Evolutionary conservation across 2,113 vertebrate species (phyloP), one percentile per base, ranked within the genome.

Genomic region (Laterallus jamaicensis): DNA sequence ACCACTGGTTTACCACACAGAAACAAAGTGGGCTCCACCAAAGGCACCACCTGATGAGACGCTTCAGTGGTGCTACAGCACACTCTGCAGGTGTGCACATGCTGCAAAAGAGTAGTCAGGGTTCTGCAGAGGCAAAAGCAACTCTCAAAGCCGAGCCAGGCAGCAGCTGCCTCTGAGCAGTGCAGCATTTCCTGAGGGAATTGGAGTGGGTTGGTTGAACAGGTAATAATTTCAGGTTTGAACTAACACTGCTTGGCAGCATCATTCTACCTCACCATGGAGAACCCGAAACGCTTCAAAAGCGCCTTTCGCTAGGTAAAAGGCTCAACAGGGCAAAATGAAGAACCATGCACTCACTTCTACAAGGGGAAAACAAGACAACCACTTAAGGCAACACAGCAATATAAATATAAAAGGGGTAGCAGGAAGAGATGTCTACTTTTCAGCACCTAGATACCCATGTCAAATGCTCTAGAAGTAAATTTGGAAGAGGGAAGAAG

Each of bases 401-500:
- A 59, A 84, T 0, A 82, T n/a, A 62, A 75, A 44, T 49, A n/a
- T 63, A 7, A 82, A 91, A 84, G 25, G 44, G 31, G 15, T 28
- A 92, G 52, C 37, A 90, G 37, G 26, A 88, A 94, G 13, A 88
- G 32, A 49, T 8, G 71, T 81, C 26, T 76, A 47, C 11, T 55
- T 91, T 92, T 91, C 35, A 47, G 86, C 95, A 96, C 92, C 91
- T 87, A 95, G 67, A 91, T 95, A 94, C 86, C 77, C 91, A 7
- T 8, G 42, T 76, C 32, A 62, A 88, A n/a, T 47, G 81, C 77
- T 93, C 59, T 32, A 88, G 47, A 80, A 93, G 91, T 10, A 50
- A 77, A 83, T 78, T 39, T 83, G 32, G 32, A 88, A 91, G 66
- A 58, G 9, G 18, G 37, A 74, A 80, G 66, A 12, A 74, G 22